Conservation (phyloP, 2,888 invertebrate genomes). For the Hymenopus coronatus region DNA sequence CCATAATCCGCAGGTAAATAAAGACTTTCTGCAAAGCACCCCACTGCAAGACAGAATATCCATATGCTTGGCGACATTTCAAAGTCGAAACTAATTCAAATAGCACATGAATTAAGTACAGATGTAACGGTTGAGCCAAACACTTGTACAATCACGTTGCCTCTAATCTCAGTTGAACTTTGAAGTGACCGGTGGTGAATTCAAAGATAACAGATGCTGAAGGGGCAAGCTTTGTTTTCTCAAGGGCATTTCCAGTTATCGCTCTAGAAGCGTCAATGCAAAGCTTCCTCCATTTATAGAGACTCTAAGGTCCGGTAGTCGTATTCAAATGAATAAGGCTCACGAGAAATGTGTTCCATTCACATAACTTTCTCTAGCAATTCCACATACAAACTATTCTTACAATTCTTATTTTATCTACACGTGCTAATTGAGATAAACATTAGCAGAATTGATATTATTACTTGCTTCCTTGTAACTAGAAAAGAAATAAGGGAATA, state of each 20-base stretch:
- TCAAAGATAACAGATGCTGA: not conserved
- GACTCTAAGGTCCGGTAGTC: no score
- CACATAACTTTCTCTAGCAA: no score
- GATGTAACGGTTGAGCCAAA: not conserved
- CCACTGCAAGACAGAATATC: not conserved
- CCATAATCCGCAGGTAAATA: not conserved
- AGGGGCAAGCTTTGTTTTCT: not conserved
- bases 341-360: no score
- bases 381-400: no score
- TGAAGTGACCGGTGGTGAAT: not conserved
- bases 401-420: no score
- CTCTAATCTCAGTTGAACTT: not conserved
- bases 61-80: not conserved
- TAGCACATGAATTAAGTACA: not conserved
- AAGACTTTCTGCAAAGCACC: not conserved
- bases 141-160: not conserved
- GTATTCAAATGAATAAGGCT: no score
- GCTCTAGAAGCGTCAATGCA: not conserved
- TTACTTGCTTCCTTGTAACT: no score
- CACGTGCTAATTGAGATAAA: no score
- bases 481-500: no score
- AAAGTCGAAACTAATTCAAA: not conserved
- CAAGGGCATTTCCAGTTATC: not conserved
- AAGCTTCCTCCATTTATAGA: not conserved
- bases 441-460: no score